Conservation (phyloP, 1,140 invertebrate species). For the Brachionus rubens region DNA sequence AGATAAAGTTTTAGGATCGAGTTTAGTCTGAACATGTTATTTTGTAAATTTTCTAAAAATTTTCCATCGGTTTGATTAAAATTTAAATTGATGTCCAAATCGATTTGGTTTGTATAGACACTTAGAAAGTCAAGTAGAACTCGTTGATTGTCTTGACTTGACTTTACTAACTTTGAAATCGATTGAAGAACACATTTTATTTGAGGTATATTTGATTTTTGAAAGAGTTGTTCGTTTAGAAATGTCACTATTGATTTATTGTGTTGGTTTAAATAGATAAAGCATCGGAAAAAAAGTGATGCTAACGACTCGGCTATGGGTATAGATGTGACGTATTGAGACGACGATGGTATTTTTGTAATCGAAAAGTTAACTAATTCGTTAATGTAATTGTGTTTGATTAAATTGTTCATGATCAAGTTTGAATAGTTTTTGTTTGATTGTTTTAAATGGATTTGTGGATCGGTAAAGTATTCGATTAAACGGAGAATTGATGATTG, state of each 20-base stretch:
- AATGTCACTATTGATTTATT: not conserved
- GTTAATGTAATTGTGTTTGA: not conserved
- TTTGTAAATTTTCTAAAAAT: not conserved
- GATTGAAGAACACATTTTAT: not conserved
- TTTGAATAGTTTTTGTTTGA: not conserved
- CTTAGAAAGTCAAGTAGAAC: not conserved
- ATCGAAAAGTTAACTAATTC: not conserved
- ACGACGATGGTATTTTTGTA: not conserved
- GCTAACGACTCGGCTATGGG: conserved; percentile 11
- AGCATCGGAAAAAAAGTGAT: conserved; percentile 7
- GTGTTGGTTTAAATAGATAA: conserved; percentile 3
- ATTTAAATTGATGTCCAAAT: not conserved
- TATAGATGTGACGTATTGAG: conserved; percentile 1
- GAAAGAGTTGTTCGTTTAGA: not conserved
- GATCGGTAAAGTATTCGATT: conserved; percentile 35
- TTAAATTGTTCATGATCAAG: not conserved
- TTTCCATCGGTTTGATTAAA: not conserved
- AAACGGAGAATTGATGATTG: conserved; percentile 6
- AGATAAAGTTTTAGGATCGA: not conserved
- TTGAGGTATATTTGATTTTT: not conserved
- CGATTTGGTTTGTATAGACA: not conserved
- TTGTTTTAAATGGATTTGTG: not conserved
- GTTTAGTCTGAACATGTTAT: not conserved
- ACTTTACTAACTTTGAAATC: not conserved
- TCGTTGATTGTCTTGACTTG: not conserved